These are phyloP conservation scores for Calephelis perditalis DNA, from an alignment of 2,888 invertebrate species.

Conservation along the genomic window DNA sequence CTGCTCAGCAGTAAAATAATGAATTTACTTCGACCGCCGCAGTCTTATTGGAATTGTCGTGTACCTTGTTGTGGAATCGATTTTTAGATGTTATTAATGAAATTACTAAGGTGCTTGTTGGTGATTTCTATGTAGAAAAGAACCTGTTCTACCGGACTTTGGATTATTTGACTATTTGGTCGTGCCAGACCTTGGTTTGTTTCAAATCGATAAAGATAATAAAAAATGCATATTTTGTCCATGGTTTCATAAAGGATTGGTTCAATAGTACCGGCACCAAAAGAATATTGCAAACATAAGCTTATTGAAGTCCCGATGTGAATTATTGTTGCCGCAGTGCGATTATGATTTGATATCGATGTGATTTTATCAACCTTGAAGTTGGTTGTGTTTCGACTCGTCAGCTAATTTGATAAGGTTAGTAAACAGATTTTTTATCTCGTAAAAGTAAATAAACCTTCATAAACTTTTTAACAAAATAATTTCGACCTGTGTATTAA, in stretches of 20 bases:
- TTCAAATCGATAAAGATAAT: constrained; percentile 69
- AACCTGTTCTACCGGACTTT: constrained; percentile 45
- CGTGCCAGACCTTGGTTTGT: constrained; percentile 36
- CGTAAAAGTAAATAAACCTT: not conserved
- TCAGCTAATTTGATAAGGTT: constrained; percentile 43
- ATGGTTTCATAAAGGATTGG: constrained; percentile 62
- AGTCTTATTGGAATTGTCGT: constrained; percentile 70
- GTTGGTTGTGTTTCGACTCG: constrained; percentile 31
- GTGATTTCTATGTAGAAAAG: constrained; percentile 57
- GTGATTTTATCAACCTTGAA: constrained; percentile 42
- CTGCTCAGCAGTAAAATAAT: constrained; percentile 61
- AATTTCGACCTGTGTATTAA: not conserved
- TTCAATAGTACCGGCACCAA: constrained; percentile 48
- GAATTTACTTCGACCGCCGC: constrained; percentile 64
- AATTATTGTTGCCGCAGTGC: constrained; percentile 40
- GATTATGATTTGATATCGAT: constrained; percentile 35
- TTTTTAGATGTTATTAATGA: constrained; percentile 77
- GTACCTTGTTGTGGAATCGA: constrained; percentile 71
- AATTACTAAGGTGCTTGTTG: constrained; percentile 70
- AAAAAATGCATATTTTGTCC: constrained; percentile 74
- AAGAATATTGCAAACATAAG: constrained; percentile 35
- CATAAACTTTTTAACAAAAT: not conserved
- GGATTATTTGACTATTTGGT: constrained; percentile 39
- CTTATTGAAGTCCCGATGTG: constrained; percentile 30
- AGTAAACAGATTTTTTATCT: constrained; percentile 50